Evolutionary conservation across 2,888 invertebrate species (phyloP).

Genomic region (Pterobdella sp.): DNA sequence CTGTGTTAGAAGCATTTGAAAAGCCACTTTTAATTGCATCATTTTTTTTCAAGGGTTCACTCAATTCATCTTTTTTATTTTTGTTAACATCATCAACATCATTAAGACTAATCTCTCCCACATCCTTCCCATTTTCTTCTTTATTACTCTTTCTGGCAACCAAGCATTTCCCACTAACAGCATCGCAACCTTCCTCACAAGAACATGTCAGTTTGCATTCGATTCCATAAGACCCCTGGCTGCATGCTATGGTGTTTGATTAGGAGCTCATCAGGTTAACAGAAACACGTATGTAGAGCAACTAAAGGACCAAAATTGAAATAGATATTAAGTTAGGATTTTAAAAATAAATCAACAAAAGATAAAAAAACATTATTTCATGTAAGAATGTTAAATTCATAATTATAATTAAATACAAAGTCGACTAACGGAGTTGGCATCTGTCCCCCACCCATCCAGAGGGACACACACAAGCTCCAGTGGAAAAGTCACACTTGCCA

Average conservation of each 20-base stretch:
- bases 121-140: background rate
- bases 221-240: constrained; percentile 40
- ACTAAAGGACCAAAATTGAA: background rate
- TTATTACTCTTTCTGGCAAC: constrained; percentile 50
- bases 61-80: background rate
- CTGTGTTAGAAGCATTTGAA: too few relatives aligned
- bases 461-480: constrained; percentile 48
- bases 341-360: too few relatives aligned
- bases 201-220: constrained; percentile 39
- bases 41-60: background rate
- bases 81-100: constrained; percentile 8
- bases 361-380: too few relatives aligned
- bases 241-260: constrained; percentile 35
- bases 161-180: constrained; percentile 45
- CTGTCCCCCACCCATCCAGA: constrained; percentile 49
- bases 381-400: too few relatives aligned
- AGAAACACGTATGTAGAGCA: background rate
- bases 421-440: constrained; percentile 48
- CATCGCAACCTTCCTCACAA: constrained; percentile 48
- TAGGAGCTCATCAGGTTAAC: background rate
- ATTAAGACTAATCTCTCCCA: constrained; percentile 17
- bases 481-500: constrained; percentile 45
- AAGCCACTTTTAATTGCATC: background rate
- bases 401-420: background rate
- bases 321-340: background rate